Evolutionary conservation across 1,140 invertebrate species (phyloP), one percentile per base, ranked within the genome.

Genomic region (Calliphora vicina): DNA sequence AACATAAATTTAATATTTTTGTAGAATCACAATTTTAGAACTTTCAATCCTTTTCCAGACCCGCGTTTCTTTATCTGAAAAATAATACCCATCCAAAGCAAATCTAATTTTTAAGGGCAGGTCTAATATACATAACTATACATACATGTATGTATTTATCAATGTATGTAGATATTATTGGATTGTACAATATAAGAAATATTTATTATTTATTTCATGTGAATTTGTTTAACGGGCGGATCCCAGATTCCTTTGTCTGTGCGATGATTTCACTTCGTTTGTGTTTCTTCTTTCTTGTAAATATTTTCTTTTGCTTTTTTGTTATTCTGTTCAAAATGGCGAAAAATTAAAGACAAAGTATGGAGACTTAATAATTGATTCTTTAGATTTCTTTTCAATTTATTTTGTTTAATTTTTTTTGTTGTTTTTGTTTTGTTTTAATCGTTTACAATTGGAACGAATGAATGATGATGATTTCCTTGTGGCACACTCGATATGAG

Each of bases 131-230:
- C n/a, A n/a, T n/a, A n/a, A n/a, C n/a, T n/a, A n/a, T n/a, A n/a
- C n/a, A 13, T n/a, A 57, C 45, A 57, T 4, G 17, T 50, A 15
- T 17, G 27, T 35, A 35, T 35, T 2, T 35, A 35, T 35, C 2
- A 8, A 35, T 35, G 35, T 35, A 35, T 35, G n/a, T n/a, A n/a
- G n/a, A n/a, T n/a, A n/a, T n/a, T n/a, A n/a, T 35, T 35, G 35
- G 5, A 35, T 35, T 35, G 35, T 35, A n/a, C n/a, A n/a, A n/a
- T n/a, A 10, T 10, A 23, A 35, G 35, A 78, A 78, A 78, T 78
- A 78, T 78, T 45, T 78, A 78, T 78, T 78, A 78, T 78, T 78
- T 78, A 78, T 78, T 78, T 78, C 74, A 78, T 78, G 74, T 78
- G 74, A 78, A 78, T 78, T 78, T 78, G 35, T 78, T 43, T 23